These are phyloP conservation scores for Apamea sordens DNA, from an alignment of 2,888 invertebrate genomes.

Conservation along the genomic window DNA sequence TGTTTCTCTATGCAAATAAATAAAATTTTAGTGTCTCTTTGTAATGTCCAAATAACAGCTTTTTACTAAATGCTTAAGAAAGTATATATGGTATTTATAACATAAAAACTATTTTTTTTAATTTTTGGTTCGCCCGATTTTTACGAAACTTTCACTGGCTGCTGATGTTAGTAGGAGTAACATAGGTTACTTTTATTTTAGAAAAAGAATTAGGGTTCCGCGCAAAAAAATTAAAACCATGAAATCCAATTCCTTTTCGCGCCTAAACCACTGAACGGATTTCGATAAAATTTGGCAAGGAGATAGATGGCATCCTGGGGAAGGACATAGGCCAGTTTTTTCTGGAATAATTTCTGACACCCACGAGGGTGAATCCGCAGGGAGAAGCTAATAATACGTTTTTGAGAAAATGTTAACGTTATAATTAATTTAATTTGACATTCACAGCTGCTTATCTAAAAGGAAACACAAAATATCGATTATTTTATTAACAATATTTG, in stretches of 20 bases:
- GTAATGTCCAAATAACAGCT: not conserved
- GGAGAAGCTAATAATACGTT: not conserved
- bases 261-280: not conserved
- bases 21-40: not conserved
- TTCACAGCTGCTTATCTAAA: slow-evolving; percentile 12
- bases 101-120: not conserved
- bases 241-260: too few species aligned
- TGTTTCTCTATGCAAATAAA: not conserved
- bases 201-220: not conserved
- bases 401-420: not conserved
- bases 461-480: not conserved
- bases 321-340: not conserved
- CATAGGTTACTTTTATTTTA: not conserved
- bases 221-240: too few species aligned
- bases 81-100: not conserved
- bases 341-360: not conserved
- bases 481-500: not conserved
- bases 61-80: not conserved
- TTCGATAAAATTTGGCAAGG: not conserved
- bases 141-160: not conserved
- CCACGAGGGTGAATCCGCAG: not conserved
- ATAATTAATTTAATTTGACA: not conserved
- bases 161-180: not conserved
- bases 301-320: not conserved
- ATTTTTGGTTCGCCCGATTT: not conserved